Conservation (phyloP, 2,113 vertebrate genomes). For the Catagonus wagneri region DNA sequence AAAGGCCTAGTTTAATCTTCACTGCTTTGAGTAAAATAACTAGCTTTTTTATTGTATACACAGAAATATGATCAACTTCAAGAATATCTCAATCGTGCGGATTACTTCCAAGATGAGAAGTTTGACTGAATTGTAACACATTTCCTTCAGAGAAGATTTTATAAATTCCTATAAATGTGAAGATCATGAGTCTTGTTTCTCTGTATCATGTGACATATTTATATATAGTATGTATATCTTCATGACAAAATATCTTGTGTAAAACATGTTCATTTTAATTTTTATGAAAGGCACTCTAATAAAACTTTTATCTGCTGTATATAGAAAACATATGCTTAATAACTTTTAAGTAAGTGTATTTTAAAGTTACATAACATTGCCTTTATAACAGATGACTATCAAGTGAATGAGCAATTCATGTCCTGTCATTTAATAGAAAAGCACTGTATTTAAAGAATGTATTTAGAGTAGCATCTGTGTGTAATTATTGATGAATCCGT, state of each 20-base stretch:
- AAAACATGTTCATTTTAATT: slow-evolving; percentile 54
- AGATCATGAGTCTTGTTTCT: slow-evolving; percentile 66
- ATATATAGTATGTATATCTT: slow-evolving; percentile 63
- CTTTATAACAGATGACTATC: slow-evolving; percentile 50
- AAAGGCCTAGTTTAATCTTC: slow-evolving; percentile 47
- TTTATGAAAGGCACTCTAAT: slow-evolving; percentile 43
- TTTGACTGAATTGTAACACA: slow-evolving; percentile 83
- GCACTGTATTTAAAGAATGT: slow-evolving; percentile 48
- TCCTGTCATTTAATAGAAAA: slow-evolving; percentile 46
- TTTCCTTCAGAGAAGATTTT: slow-evolving; percentile 75
- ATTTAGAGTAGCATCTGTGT: background rate
- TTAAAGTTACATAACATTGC: slow-evolving; percentile 23
- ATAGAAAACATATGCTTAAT: slow-evolving; percentile 30
- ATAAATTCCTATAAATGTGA: slow-evolving; percentile 67
- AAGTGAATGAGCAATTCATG: slow-evolving; percentile 34
- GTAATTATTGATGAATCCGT: slow-evolving; percentile 21
- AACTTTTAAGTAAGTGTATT: slow-evolving; percentile 52
- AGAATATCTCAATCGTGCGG: slow-evolving; percentile 87
- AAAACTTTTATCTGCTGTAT: slow-evolving; percentile 58
- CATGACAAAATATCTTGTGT: slow-evolving; percentile 56
- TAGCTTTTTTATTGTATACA: slow-evolving; percentile 77
- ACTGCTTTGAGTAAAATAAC: slow-evolving; percentile 68
- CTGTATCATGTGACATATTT: slow-evolving; percentile 55
- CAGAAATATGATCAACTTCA: slow-evolving; percentile 89
- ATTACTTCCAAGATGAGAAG: slow-evolving; percentile 92